Base-by-base conservation (phyloP, 2,113 vertebrate genomes). In the Melanostigma gelatinosum region DNA sequence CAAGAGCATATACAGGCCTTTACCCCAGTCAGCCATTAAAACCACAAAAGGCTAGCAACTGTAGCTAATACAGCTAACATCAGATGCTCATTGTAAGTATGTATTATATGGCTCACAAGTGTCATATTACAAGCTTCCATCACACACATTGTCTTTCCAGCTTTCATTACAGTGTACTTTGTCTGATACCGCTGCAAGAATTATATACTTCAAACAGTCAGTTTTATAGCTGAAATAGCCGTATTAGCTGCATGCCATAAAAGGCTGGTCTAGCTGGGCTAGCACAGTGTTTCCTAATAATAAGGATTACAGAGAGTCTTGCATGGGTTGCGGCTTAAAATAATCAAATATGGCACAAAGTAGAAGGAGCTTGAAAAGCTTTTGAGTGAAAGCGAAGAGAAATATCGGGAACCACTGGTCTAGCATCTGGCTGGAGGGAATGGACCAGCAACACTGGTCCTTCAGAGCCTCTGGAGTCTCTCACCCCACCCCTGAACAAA, bases 241-340 rank as follows among this genome's bases (percentile, higher is more conserved):
- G 82, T 89, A 93, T 92, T 92, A 93, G 93, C 91, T 93, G 91
- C 93, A 94, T 80, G 90, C 85, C 84, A 86, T 82, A 85, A 88
- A 82, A 85, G 72, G 77, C 88, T 90, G 89, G 88, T 88, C 83
- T 73, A 54, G 75, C 65, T 80, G 66, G 84, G 78, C 88, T 91
- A 88, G 87, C 79, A 75, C 90, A 87, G 91, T 87, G 93, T 91
- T 92, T 93, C 87, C 84, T 87, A 78, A 90, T 84, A 71, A 85
- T 57, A 61, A 64, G 60, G 83, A 85, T 82, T 68, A 77, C 63
- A 69, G 79, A 61, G 78, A 62, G 78, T 80, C 78, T 87, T 91
- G 91, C 87, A 91, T 91, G 90, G 87, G 64, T 77, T 87, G 82
- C 85, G 87, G 84, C 75, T 89, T 84, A 87, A 91, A 91, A 85